Base-by-base conservation (phyloP, 2,888 invertebrate genomes). In the Ctenicera cuprea region DNA sequence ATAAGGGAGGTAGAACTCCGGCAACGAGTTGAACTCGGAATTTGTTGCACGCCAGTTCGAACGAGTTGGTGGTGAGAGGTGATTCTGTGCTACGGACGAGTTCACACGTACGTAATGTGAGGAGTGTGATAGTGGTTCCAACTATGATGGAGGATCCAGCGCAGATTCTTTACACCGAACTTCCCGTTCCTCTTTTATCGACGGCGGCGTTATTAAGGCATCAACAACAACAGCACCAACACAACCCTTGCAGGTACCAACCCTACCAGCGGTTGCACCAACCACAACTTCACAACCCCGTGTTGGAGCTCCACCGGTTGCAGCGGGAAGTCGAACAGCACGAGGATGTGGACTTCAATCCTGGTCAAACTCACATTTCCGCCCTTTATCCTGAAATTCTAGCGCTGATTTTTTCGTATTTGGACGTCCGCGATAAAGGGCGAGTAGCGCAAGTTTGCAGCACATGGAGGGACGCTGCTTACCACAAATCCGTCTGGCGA, bases 401-500 rank as follows among this genome's bases (percentile, higher is more conserved):
- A 79, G 95, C 97, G 75, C 91, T 97, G 83, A 97, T 98, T 85
- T 98, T 98, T 87, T 93, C 95, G 84, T 93, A 96, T 87, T 89
- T 98, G 85, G 94, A 95, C 66, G 95, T 97, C 50, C 89, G 93
- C 80, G 97, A 97, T 87, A 92, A 96, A 85, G 97, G 97, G 1
- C 90, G 95, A 50, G 97, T 94, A 18, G 96, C 97, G 1, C 96
- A 96, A 88, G 97, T 97, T 76, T 96, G 95, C 86, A 90, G 92
- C 70, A 89, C 94, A 72, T 98, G 97, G 97, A 89, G 96, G 74
- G 97, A 97, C 84, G 97, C 97, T 54, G 94, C 96, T 33, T 97
- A 97, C 87, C 94, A 95, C 82, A 94, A 96, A 81, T 94, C 94
- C 45, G 97, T 98, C 18, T 98, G 98, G 98, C 92, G 95, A 80